phyloP scores from a whole-genome alignment of 1,140 invertebrate species.

The Solenopsis invicta region DNA sequence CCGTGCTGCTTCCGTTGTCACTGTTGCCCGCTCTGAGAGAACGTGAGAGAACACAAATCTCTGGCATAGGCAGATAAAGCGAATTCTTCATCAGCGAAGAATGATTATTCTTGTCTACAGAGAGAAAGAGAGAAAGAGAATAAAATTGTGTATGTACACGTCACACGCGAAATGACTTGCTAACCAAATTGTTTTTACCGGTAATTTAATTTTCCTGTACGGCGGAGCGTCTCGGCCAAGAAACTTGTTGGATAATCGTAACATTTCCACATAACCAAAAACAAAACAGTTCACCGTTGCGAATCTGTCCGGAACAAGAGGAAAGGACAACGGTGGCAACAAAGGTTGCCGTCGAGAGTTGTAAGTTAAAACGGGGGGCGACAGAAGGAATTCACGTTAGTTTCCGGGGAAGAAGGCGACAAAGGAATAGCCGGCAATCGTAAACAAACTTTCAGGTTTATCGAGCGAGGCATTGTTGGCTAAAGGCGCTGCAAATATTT shows the following conservation, averaged over 20 bases:
- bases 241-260: constrained; percentile 35
- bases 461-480: constrained; percentile 80
- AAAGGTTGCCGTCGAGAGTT: constrained; percentile 61
- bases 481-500: constrained; percentile 83
- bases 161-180: background rate
- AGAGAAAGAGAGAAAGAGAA: background rate
- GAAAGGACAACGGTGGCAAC: constrained; percentile 15
- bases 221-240: background rate
- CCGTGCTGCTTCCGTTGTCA: too few relatives aligned
- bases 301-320: constrained; percentile 30
- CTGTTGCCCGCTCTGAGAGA: too few relatives aligned
- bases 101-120: background rate
- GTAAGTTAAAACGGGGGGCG: constrained; percentile 69
- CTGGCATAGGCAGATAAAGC: background rate
- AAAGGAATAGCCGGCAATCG: constrained; percentile 78
- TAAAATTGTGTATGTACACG: background rate
- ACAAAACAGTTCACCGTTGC: constrained; percentile 48
- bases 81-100: too few relatives aligned
- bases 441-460: constrained; percentile 84
- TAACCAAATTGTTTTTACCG: background rate
- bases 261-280: constrained; percentile 51
- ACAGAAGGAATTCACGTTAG: constrained; percentile 65
- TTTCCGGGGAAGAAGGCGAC: constrained; percentile 65
- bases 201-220: constrained; percentile 20
- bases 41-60: too few relatives aligned